Evolutionary conservation across 2,888 invertebrate genomes (phyloP).

Genomic region (Tetragonula carbonaria): DNA sequence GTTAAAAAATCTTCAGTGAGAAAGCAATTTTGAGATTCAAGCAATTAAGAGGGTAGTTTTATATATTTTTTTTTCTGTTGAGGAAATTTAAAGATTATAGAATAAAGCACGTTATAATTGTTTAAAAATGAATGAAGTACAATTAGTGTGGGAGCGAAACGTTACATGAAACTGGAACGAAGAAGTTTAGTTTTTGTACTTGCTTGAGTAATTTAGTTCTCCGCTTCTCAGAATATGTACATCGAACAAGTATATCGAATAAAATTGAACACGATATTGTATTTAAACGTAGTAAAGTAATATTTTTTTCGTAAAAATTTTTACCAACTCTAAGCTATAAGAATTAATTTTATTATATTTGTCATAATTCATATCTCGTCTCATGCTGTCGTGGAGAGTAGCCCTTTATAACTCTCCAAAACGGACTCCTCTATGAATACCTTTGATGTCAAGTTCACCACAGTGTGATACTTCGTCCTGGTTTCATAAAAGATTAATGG

Average conservation of each 20-base stretch:
- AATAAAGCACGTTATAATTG: background rate
- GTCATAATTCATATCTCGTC: slow-evolving; percentile 6
- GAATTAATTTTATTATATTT: background rate
- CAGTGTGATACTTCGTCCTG: slow-evolving; percentile 43
- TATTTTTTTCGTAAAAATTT: slow-evolving; percentile 6
- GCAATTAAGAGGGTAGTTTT: too few species aligned
- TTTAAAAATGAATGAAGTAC: background rate
- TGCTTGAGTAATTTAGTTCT: background rate
- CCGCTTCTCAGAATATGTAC: background rate
- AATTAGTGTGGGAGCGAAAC: background rate
- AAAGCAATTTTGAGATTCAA: too few species aligned
- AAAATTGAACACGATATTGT: background rate
- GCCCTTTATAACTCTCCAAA: slow-evolving; percentile 8
- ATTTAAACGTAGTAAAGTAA: background rate
- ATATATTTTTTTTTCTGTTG: too few species aligned
- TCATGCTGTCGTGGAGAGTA: background rate
- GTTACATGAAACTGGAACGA: background rate
- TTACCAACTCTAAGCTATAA: background rate
- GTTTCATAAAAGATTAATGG: slow-evolving; percentile 40
- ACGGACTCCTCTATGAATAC: background rate
- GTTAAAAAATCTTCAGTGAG: background rate
- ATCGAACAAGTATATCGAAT: background rate
- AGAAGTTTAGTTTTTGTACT: background rate
- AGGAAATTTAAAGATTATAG: too few species aligned
- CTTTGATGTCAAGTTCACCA: slow-evolving; percentile 40